phyloP scores from a whole-genome alignment of 2,888 invertebrate species.

The Eurois occulta region DNA sequence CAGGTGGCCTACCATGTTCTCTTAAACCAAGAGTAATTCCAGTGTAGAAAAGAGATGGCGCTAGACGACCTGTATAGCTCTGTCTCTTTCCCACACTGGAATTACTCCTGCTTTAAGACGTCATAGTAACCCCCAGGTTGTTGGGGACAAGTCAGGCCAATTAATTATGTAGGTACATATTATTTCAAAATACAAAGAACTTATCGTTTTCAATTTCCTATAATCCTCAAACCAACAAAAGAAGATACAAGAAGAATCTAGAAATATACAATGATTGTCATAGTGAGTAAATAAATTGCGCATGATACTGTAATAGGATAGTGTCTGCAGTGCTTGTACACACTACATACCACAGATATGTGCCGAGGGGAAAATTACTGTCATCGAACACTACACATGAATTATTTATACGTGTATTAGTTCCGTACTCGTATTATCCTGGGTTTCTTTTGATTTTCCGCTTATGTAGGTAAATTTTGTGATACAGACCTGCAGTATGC shows the following conservation, averaged over 20 bases:
- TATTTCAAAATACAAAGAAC: neutral
- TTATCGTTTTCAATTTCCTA: too few species aligned
- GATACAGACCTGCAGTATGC: neutral
- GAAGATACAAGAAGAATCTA: constrained; percentile 22
- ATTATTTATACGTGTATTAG: constrained; percentile 39
- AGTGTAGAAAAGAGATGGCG: too few species aligned
- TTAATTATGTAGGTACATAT: too few species aligned
- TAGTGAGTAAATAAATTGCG: constrained; percentile 28
- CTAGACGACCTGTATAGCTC: too few species aligned
- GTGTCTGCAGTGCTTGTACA: constrained; percentile 30
- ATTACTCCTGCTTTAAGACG: too few species aligned
- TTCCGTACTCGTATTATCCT: constrained; percentile 29
- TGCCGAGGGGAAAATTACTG: constrained; percentile 44
- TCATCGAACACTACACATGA: constrained; percentile 34
- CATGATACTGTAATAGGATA: constrained; percentile 50
- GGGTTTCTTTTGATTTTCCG: constrained; percentile 27
- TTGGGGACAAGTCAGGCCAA: neutral
- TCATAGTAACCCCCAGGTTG: too few species aligned
- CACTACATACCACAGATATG: constrained; percentile 27
- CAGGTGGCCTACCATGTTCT: too few species aligned
- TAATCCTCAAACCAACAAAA: neutral
- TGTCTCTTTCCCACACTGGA: too few species aligned
- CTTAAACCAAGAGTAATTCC: too few species aligned
- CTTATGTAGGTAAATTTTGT: neutral
- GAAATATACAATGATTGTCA: constrained; percentile 37